Conservation (phyloP, 2,888 invertebrate species). For the Drosophila picticornis region DNA sequence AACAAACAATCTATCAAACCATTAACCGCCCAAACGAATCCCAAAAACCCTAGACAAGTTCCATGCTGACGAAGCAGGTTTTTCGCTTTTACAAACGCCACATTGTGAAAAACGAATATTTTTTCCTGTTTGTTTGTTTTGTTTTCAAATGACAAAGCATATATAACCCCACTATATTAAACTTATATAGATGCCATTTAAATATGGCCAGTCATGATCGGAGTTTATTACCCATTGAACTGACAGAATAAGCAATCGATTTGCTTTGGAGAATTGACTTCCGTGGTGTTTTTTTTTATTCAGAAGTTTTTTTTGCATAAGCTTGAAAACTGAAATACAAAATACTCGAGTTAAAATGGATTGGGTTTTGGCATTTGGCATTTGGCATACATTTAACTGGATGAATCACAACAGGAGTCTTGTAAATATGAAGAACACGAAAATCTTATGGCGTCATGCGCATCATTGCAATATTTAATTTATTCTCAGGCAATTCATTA, state of each 20-base stretch:
- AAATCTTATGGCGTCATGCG: constrained; percentile 35
- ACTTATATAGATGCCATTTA: constrained; percentile 34
- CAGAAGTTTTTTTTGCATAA: constrained; percentile 10
- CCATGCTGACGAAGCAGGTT: constrained; percentile 68
- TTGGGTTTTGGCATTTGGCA: constrained; percentile 8
- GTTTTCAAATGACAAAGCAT: constrained; percentile 49
- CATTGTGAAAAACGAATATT: constrained; percentile 39
- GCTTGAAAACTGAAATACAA: constrained; percentile 26
- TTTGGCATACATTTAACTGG: constrained; percentile 18
- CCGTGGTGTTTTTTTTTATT: constrained; percentile 32
- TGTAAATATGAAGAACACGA: constrained; percentile 28
- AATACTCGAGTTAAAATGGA: neutral
- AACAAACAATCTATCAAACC: constrained; percentile 31
- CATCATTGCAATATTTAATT: constrained; percentile 23
- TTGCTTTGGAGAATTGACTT: constrained; percentile 26
- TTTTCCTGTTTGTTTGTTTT: constrained; percentile 25
- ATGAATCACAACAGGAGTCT: constrained; percentile 2
- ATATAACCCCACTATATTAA: constrained; percentile 22
- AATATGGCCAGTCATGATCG: constrained; percentile 53
- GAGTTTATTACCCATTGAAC: constrained; percentile 47
- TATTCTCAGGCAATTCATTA: constrained; percentile 67
- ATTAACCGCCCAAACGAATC: constrained; percentile 38
- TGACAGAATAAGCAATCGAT: constrained; percentile 26
- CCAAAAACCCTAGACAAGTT: constrained; percentile 53
- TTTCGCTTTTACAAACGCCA: constrained; percentile 42